Evolutionary conservation across 2,113 vertebrate species (phyloP).

Genomic region (Taurulus bubalis): DNA sequence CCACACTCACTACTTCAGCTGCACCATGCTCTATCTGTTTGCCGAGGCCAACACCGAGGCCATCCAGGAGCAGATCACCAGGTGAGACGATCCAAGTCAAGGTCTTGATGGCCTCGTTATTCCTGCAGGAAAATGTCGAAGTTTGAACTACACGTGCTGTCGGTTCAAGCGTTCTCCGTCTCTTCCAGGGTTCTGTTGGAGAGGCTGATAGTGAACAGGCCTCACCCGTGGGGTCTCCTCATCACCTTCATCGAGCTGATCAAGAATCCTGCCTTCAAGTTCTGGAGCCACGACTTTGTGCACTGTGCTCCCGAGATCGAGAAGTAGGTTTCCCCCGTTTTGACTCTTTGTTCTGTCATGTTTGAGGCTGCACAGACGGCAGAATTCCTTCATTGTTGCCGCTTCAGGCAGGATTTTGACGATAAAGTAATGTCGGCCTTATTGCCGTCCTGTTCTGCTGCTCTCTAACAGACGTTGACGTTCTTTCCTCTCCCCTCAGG

Average conservation of each 20-base stretch:
- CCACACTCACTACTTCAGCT: slow-evolving; percentile 99
- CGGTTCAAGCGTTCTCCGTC: background rate
- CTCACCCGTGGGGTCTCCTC: slow-evolving; percentile 98
- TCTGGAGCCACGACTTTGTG: slow-evolving; percentile 99
- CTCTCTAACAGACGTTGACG: background rate
- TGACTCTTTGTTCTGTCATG: background rate
- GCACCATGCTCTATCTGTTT: slow-evolving; percentile 99
- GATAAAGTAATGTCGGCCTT: background rate
- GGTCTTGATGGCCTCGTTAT: background rate
- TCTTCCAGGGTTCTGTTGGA: slow-evolving; percentile 93
- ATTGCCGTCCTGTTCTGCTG: no score
- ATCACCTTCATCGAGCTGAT: slow-evolving; percentile 99
- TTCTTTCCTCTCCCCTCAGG: slow-evolving; percentile 74
- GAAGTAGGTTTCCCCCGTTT: slow-evolving; percentile 86
- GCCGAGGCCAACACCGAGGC: slow-evolving; percentile 99
- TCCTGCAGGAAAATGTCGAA: background rate
- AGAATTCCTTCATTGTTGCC: background rate
- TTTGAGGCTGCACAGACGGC: background rate
- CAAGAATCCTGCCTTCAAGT: slow-evolving; percentile 99
- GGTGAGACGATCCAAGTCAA: slow-evolving; percentile 70
- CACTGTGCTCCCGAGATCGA: slow-evolving; percentile 99
- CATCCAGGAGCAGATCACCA: slow-evolving; percentile 99
- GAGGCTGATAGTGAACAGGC: slow-evolving; percentile 98
- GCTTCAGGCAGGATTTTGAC: background rate
- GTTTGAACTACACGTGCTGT: background rate